Evolutionary conservation across 1,140 invertebrate genomes (phyloP).

Genomic region (Aricia agestis): DNA sequence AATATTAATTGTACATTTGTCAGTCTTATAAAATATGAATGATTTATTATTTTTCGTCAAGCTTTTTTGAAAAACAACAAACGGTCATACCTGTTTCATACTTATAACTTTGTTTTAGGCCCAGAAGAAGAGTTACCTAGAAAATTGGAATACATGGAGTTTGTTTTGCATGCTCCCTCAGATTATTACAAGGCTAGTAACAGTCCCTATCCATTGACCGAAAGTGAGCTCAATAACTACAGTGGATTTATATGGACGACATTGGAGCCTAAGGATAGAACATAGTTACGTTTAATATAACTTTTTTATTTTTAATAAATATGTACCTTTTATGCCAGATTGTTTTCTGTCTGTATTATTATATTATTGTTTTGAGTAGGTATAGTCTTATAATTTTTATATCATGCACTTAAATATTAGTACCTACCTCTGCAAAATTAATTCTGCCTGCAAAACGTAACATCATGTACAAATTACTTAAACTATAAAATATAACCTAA

Average conservation of each 20-base stretch:
- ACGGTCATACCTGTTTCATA: background rate
- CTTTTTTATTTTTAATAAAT: background rate
- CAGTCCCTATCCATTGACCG: conserved; percentile 84
- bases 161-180: conserved; percentile 94
- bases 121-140: conserved; percentile 94
- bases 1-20: too few relatives aligned
- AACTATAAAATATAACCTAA: too few relatives aligned
- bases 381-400: too few relatives aligned
- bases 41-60: too few relatives aligned
- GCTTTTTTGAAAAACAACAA: background rate
- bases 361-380: too few relatives aligned
- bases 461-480: too few relatives aligned
- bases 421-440: too few relatives aligned
- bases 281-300: conserved; percentile 25
- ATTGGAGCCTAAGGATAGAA: conserved; percentile 59
- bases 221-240: conserved; percentile 74
- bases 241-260: conserved; percentile 83
- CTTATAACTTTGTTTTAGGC: conserved; percentile 73
- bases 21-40: too few relatives aligned
- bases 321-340: too few relatives aligned
- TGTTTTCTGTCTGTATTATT: too few relatives aligned
- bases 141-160: conserved; percentile 91
- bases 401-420: too few relatives aligned
- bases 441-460: too few relatives aligned
- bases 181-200: conserved; percentile 90